These are phyloP conservation scores for Iselma pallidipennis DNA, from an alignment of 2,888 invertebrate genomes.

Conservation along the genomic window DNA sequence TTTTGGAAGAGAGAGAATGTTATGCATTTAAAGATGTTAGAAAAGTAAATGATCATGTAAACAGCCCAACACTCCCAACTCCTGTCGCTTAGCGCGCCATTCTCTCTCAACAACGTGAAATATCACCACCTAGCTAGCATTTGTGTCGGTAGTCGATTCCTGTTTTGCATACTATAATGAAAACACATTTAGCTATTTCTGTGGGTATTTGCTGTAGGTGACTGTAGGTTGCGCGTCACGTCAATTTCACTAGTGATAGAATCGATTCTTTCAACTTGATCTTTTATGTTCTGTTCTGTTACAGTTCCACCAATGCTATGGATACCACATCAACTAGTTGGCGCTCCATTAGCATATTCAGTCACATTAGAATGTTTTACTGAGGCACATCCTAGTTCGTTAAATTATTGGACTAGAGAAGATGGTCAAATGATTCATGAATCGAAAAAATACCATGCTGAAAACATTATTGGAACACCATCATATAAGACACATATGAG, in stretches of 20 bases:
- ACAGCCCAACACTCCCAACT: conserved; percentile 45
- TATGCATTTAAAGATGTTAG: conserved; percentile 55
- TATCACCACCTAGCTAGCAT: conserved; percentile 41
- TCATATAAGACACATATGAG: conserved; percentile 88
- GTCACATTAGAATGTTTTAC: conserved; percentile 87
- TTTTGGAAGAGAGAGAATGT: conserved; percentile 45
- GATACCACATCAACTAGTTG: conserved; percentile 90
- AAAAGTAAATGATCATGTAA: conserved; percentile 53
- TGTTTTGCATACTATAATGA: conserved; percentile 55
- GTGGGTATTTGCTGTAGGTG: conserved; percentile 11
- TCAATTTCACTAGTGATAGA: conserved; percentile 13
- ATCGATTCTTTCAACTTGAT: conserved; percentile 12
- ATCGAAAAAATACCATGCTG: conserved; percentile 77
- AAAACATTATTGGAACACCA: conserved; percentile 70
- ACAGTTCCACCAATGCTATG: conserved; percentile 90
- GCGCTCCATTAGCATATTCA: conserved; percentile 79
- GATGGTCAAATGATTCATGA: conserved; percentile 90
- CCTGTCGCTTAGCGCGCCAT: conserved; percentile 38
- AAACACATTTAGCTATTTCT: conserved; percentile 50
- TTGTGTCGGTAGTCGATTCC: conserved; percentile 41
- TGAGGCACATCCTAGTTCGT: conserved; percentile 87
- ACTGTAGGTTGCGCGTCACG: conserved; percentile 19
- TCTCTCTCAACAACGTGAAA: conserved; percentile 42
- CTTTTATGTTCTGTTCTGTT: conserved; percentile 42
- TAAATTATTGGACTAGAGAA: conserved; percentile 89